Base-by-base conservation (phyloP, 2,797 vertebrate genomes). In the Danio albolineatus region DNA sequence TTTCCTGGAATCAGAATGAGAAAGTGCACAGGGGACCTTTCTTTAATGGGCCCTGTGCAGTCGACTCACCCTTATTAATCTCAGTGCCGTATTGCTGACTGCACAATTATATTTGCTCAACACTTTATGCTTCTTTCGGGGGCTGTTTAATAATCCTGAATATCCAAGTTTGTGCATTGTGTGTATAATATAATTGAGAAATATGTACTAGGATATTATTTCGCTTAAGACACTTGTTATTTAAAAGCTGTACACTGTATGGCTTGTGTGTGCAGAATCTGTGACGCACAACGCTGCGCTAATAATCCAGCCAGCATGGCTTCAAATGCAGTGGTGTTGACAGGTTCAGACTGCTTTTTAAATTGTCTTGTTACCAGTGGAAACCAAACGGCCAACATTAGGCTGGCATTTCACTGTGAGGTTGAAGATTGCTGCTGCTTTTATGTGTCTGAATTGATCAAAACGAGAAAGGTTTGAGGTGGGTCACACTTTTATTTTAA, bases 341-440 rank as follows among this genome's bases (percentile, higher is more conserved):
- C 81, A 51, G 67, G 79, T 44, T 79, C 19, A 19, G 69, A 21
- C 66, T 41, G 59, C n/a, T 70, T 81, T 83, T 81, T 54, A 6
- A 71, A 65, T 66, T 65, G 5, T 53, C 51, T 39, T 61, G 78
- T 85, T 81, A 60, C 84, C 54, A 76, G 36, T 81, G 79, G 79
- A 78, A 28, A 85, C 72, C 41, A 57, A 46, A 60, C 17, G 6
- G 79, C 66, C 14, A 80, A 85, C 81, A 78, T 12, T 48, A 62
- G 72, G 8, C 48, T 66, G n/a, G 21, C 21, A 10, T 8, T 41
- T n/a, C 49, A 6, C 49, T 5, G 7, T 4, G 28, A 53, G 13
- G 17, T 10, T 39, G 46, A 38, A 62, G n/a, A 75, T 48, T 28
- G 10, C 57, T 51, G 57, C 4, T 41, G 28, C 2, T 54, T 28